Evolutionary conservation across 2,888 invertebrate genomes (phyloP), one percentile per base, ranked within the genome.

Genomic region (Germaria angustata): DNA sequence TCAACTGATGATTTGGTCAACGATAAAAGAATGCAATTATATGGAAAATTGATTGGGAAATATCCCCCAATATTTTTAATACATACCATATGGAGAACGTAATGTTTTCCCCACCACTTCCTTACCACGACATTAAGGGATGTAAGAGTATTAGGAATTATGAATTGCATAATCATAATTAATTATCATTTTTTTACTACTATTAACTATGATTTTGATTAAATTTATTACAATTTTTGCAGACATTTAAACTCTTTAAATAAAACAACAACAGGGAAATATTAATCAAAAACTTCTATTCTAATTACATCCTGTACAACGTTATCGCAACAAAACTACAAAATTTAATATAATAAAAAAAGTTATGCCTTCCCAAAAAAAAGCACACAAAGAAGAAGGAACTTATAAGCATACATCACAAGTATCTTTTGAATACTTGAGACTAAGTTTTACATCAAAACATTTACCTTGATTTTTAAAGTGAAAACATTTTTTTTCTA

Each of bases 231-330:
- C n/a, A n/a, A n/a, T n/a, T n/a, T n/a, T n/a, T n/a, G 0, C 8
- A 15, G 2, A 28, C 1, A 8, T 0, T 4, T 15, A 53, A 53
- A 7, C 22, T 3, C 39, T 44, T 32, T 17, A 73, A 55, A 68
- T 28, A 46, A 57, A 55, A 51, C 15, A 39, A 17, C 51, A 41
- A 65, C 51, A 75, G 59, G 53, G 7, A 59, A 53, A 81, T 75
- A 79, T 81, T 79, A 81, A 81, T 80, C 79, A 84, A 83, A 82
- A 79, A 75, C 17, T 83, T 78, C 73, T 63, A 68, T 79, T 65
- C 84, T 84, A 84, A 83, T 84, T 84, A 79, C 83, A 84, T 83
- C 83, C 84, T 83, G 78, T 72, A 76, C 76, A 73, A 83, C 69
- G 81, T 78, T 80, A 80, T 78, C 46, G 63, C 65, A 65, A 65